Conservation (phyloP, 2,113 vertebrate genomes). For the Malurus cyaneus region DNA sequence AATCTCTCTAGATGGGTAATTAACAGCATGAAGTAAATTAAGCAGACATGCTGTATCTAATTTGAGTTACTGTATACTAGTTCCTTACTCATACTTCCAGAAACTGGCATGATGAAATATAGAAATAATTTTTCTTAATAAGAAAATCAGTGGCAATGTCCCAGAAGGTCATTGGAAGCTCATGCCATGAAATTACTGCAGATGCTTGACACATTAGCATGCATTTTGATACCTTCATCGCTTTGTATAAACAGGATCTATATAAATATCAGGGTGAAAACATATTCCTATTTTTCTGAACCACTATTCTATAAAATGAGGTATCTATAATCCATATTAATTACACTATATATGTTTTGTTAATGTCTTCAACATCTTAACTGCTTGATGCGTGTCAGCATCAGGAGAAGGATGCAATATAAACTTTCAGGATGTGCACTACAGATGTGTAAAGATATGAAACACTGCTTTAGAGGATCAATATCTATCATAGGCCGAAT, state of each 20-base stretch:
- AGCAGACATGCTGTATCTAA: constrained; percentile 29
- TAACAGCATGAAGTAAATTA: constrained; percentile 65
- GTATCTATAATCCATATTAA: not conserved
- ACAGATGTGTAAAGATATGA: not conserved
- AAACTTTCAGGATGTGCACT: not conserved
- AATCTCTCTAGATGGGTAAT: constrained; percentile 55
- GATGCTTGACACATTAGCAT: not conserved
- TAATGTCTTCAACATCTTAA: not conserved
- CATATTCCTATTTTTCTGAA: not conserved
- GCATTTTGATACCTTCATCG: not conserved
- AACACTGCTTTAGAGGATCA: not conserved
- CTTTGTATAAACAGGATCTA: not conserved
- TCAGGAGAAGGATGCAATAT: not conserved
- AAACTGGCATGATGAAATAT: not conserved
- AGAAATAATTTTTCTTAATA: constrained; percentile 33
- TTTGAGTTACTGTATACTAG: constrained; percentile 19
- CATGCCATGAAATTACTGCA: constrained; percentile 18
- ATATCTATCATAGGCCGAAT: not conserved
- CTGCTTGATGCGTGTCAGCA: not conserved
- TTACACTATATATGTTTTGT: not conserved
- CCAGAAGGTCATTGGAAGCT: constrained; percentile 1
- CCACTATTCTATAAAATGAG: not conserved
- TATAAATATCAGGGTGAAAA: not conserved
- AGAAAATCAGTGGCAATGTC: not conserved
- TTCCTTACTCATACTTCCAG: not conserved